Base-by-base conservation (phyloP, 2,797 vertebrate genomes). In the Pipistrellus pipistrellus region DNA sequence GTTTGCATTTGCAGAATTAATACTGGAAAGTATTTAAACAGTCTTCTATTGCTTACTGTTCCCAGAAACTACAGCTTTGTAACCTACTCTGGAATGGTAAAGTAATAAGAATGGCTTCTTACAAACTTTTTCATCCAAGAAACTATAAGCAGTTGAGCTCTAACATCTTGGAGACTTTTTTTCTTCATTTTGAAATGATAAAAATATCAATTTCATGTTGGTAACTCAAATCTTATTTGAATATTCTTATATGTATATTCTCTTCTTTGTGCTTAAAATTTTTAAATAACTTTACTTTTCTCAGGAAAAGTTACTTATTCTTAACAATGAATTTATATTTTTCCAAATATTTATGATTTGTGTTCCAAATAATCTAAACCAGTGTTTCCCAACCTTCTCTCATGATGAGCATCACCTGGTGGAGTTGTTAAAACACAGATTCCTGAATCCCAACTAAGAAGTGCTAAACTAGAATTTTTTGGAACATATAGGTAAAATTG, bases 161-260 rank as follows among this genome's bases (percentile, higher is more conserved):
- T 69, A 51, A 81, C 18, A 51, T 91, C 75, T 85, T 77, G 46
- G 27, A 93, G 53, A 41, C 32, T 75, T 41, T 41, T 88, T 92
- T 78, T 62, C 55, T 53, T 66, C 32, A 66, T 93, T 10, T 59
- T 46, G 91, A 85, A 85, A 51, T 92, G 83, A 55, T 32, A 94
- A 87, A 44, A 14, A 25, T 75, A 75, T 41, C 64, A 77, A 25
- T 81, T 91, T 92, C 85, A 88, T 55, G 10, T 51, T 87, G 35
- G 44, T 71, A 93, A 81, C 8, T 78, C 94, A 92, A 68, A 80
- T 93, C 30, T 90, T 62, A 88, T 89, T 92, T 82, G 68, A 86
- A 69, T 91, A 12, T 76, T 88, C 44, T 38, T 38, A 32, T 68
- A 32, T 69, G 51, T 85, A 9, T n/a, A 25, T 30, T 91, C 44